Conservation (phyloP, 2,797 vertebrate species). For the Phrynocephalus vlangalii region DNA sequence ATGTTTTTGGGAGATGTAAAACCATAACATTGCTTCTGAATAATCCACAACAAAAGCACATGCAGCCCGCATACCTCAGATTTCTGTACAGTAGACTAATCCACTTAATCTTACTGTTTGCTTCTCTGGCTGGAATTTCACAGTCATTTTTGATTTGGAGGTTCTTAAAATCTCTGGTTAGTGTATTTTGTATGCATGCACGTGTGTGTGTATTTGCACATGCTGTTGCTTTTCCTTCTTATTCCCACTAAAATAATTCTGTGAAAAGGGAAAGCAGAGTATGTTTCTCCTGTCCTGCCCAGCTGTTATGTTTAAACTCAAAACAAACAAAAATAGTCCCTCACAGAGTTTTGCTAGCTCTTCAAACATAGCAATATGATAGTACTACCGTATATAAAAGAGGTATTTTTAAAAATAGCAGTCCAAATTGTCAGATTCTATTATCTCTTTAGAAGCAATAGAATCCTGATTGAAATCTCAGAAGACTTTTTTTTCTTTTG, state of each 20-base stretch:
- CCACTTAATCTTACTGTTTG: slow-evolving; percentile 77
- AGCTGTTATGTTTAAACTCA: neutral
- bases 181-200: slow-evolving; percentile 25
- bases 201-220: neutral
- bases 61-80: slow-evolving; percentile 73
- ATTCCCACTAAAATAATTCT: slow-evolving; percentile 59
- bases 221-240: slow-evolving; percentile 15
- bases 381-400: no score
- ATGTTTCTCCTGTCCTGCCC: neutral
- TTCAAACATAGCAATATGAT: neutral
- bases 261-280: slow-evolving; percentile 47
- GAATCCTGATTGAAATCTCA: rapidly evolving
- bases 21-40: slow-evolving; percentile 74
- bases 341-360: slow-evolving; percentile 35
- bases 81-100: slow-evolving; percentile 83
- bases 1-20: slow-evolving; percentile 75
- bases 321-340: neutral
- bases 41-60: slow-evolving; percentile 81
- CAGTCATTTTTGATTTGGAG: slow-evolving; percentile 78
- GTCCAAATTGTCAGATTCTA: neutral
- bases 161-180: slow-evolving; percentile 77
- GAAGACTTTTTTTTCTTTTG: slow-evolving; percentile 34
- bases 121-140: slow-evolving; percentile 77
- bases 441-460: slow-evolving; percentile 11
- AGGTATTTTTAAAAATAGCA: neutral